Base-by-base conservation (phyloP, 2,797 vertebrate species). In the Anguilla anguilla region DNA sequence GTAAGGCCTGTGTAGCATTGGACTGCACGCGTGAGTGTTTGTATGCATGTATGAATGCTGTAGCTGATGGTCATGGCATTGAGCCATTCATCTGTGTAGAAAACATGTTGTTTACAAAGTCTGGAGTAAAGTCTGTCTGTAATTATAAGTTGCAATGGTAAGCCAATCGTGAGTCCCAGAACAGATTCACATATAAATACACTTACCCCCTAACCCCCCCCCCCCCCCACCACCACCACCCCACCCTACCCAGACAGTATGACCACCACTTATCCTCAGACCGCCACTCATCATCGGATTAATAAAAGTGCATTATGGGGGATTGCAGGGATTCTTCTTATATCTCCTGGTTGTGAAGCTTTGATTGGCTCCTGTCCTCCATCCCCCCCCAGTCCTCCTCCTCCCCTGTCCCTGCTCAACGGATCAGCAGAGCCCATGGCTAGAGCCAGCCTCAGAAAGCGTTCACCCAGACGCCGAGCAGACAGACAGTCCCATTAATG, bases 111-210 rank as follows among this genome's bases (percentile, higher is more conserved):
- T 81, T 49, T 81, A 57, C 53, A 59, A 28, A 7, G 84, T 64
- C 31, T 64, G 57, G 31, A 85, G 17, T 64, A 85, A 85, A 64
- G 59, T 85, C 59, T 61, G 57, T 43, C 19, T 64, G 85, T 17
- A 85, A 85, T 64, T 85, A 46, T 61, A 59, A 35, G 25, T 43
- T 39, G 35, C 43, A n/a, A 15, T 10, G 6, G 39, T 49, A 6
- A n/a, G 19, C 77, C 43, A 81, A 31, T 19, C 77, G 6, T 17
- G 19, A 49, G 77, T 46, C 43, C 77, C 22, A 81, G 43, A 81
- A 81, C 1, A 15, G 28, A 74, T 74, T 74, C 69, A 74, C 69
- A 77, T 81, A 19, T 51, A 81, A 51, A 81, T 81, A 81, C 7
- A 25, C 43, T 49, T 49, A 22, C 43, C 11, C 10, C 28, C 22